These are phyloP conservation scores for Asarcornis scutulata DNA, from an alignment of 2,113 vertebrate genomes.

Conservation along the genomic window DNA sequence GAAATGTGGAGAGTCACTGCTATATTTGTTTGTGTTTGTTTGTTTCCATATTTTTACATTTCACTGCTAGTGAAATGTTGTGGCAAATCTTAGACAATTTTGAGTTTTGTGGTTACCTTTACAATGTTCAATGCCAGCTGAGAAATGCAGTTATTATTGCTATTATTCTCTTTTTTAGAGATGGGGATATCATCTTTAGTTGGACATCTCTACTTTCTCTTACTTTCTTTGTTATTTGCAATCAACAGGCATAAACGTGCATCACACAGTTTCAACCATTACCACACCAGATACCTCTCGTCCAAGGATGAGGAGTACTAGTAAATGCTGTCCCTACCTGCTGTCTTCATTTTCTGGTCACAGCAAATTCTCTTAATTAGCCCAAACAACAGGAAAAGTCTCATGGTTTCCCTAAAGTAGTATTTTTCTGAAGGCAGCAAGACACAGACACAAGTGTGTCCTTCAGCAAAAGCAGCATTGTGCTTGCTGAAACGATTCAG, in stretches of 20 bases:
- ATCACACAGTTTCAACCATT: background rate
- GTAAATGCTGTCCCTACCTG: rapidly evolving
- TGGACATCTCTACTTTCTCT: background rate
- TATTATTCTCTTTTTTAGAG: background rate
- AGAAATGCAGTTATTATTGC: background rate
- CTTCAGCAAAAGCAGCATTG: background rate
- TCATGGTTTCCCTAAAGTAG: background rate
- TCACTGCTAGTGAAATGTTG: background rate
- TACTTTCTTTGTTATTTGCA: background rate
- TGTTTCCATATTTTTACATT: background rate
- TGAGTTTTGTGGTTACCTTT: background rate
- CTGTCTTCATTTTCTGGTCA: background rate
- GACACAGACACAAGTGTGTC: background rate
- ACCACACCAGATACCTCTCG: background rate
- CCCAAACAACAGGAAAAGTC: background rate
- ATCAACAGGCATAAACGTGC: background rate
- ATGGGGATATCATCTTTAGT: background rate
- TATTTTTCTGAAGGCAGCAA: background rate
- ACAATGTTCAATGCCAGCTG: background rate
- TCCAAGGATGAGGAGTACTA: background rate
- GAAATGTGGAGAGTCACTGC: background rate
- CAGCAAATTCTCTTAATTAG: background rate
- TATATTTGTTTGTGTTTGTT: background rate
- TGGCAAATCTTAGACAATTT: background rate
- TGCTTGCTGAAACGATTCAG: background rate